phyloP scores from a whole-genome alignment of 2,113 vertebrate species.

The Strix uralensis region DNA sequence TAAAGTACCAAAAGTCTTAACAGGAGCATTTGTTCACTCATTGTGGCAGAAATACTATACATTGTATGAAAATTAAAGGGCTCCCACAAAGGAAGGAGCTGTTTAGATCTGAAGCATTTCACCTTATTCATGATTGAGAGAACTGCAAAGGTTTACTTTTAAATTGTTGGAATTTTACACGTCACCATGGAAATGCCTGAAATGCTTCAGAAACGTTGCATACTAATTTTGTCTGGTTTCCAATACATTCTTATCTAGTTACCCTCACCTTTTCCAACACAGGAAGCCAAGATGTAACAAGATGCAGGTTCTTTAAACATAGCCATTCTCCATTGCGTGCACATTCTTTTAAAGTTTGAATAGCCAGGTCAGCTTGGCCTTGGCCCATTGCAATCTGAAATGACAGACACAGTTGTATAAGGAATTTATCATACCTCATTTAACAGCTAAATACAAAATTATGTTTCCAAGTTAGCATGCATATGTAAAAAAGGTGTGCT shows the following conservation, averaged over 20 bases:
- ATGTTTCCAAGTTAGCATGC: background rate
- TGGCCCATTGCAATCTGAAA: slow-evolving; percentile 97
- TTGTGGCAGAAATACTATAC: background rate
- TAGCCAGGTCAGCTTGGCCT: slow-evolving; percentile 93
- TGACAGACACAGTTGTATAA: background rate
- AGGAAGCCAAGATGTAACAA: slow-evolving; percentile 93
- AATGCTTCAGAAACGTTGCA: background rate
- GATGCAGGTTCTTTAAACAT: slow-evolving; percentile 97
- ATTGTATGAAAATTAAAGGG: background rate
- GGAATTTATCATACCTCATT: background rate
- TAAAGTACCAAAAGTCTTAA: background rate
- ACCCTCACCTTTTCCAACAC: slow-evolving; percentile 89
- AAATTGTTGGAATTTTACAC: background rate
- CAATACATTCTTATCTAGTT: background rate
- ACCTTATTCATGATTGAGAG: background rate
- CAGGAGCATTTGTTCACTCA: background rate
- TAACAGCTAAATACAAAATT: background rate
- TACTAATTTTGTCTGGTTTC: background rate
- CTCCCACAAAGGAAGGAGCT: background rate
- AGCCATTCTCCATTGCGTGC: slow-evolving; percentile 90
- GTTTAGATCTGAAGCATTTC: background rate
- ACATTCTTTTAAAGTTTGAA: slow-evolving; percentile 89
- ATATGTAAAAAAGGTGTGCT: background rate
- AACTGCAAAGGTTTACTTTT: background rate
- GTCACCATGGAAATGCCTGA: background rate